phyloP scores from a whole-genome alignment of 1,140 invertebrate genomes.

The Eriocheir sinensis region DNA sequence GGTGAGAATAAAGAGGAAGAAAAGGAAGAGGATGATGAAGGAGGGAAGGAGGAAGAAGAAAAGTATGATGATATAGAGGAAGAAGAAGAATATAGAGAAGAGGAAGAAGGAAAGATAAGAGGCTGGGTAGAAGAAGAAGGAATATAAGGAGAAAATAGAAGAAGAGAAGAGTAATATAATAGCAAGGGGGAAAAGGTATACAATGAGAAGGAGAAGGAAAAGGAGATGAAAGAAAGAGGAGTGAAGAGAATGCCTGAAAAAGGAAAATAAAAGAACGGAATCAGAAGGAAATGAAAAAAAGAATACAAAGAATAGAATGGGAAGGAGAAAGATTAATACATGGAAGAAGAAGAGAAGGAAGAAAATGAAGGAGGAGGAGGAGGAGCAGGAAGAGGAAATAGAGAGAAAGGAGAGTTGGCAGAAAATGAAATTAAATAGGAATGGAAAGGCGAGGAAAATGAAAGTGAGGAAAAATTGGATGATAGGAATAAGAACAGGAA shows the following conservation, averaged over 20 bases:
- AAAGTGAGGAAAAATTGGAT: background rate
- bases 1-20: too few relatives aligned
- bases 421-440: too few relatives aligned
- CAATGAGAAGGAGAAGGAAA: background rate
- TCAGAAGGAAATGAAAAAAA: background rate
- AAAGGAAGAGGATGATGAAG: too few relatives aligned
- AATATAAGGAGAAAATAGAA: background rate
- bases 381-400: background rate
- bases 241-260: too few relatives aligned
- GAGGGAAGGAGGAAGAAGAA: too few relatives aligned
- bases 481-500: background rate
- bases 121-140: too few relatives aligned
- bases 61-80: too few relatives aligned
- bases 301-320: background rate
- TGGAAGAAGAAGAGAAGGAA: background rate
- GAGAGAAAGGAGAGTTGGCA: background rate
- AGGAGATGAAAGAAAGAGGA: background rate
- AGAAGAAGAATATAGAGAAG: too few relatives aligned
- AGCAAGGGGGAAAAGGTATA: background rate
- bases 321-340: background rate
- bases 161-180: too few relatives aligned
- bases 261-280: background rate
- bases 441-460: background rate
- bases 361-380: background rate
- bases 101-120: too few relatives aligned